phyloP scores from a whole-genome alignment of 2,113 vertebrate genomes.

The Dendrocopos noguchii region DNA sequence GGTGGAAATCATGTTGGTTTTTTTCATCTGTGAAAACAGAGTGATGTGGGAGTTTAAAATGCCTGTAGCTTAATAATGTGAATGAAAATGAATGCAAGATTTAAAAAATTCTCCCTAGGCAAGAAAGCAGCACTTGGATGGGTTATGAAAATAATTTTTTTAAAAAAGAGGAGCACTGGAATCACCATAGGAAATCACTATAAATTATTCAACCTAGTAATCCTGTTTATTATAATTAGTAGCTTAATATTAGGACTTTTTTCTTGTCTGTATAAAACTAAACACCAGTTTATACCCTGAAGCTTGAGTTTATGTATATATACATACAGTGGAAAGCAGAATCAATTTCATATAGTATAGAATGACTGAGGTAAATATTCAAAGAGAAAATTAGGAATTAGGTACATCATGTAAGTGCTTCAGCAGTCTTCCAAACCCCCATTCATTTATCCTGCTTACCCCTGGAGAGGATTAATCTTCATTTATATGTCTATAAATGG shows the following conservation, averaged over 20 bases:
- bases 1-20: not conserved
- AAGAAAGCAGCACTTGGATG: not conserved
- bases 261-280: not conserved
- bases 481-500: conserved; percentile 20
- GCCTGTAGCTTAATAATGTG: not conserved
- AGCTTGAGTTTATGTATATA: not conserved
- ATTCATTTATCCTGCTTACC: conserved; percentile 7
- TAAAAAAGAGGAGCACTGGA: not conserved
- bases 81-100: not conserved
- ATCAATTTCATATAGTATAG: not conserved
- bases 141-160: not conserved
- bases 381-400: conserved; percentile 36
- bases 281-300: conserved; percentile 1
- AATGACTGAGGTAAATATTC: conserved; percentile 6
- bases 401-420: not conserved
- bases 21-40: not conserved
- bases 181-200: not conserved
- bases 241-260: not conserved
- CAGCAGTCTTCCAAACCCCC: not conserved
- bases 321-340: too few species aligned
- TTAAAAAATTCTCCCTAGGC: not conserved
- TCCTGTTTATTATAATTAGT: not conserved
- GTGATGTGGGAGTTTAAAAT: not conserved
- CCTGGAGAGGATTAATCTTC: conserved; percentile 14
- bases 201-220: not conserved